Base-by-base conservation (phyloP, 2,797 vertebrate genomes). In the Siniperca obscura region DNA sequence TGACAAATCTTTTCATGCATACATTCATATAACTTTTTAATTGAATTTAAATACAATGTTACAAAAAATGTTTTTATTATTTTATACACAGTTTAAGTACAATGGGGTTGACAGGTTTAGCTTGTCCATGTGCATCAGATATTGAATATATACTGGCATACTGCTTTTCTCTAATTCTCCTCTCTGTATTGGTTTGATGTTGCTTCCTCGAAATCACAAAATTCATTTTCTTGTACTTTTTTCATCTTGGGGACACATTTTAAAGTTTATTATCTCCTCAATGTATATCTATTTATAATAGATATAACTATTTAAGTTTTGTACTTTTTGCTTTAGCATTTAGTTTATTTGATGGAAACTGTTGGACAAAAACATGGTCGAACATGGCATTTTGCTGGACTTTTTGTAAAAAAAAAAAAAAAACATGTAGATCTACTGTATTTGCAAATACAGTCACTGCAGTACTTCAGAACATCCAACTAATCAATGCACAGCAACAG, bases 401-500 rank as follows among this genome's bases (percentile, higher is more conserved):
- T 57, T 56, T 60, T 44, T 57, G 38, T 40, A 42, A 70, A 62
- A 59, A n/a, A 78, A 44, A 22, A 27, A 36, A 64, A 25, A 53
- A 64, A 25, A 53, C 75, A 65, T 50, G 53, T 8, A 71, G 27
- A 44, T 67, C 21, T 61, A 77, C 50, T 40, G 12, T 60, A 48
- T 76, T 85, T 55, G 60, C 44, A 87, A 81, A 87, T 82, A 53
- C 81, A 70, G 48, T 73, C 13, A 10, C 40, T 9, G 64, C 74
- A 65, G 69, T 34, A 25, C 59, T 55, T 79, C 34, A 72, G 53
- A 70, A 53, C 77, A 79, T 82, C 44, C 77, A 27, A 55, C 48
- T 67, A 76, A 87, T 85, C 85, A 59, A 79, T 72, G 73, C 78
- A 46, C 57, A 70, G 70, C 36, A 80, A 50, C 76, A 70, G 69